Evolutionary conservation across 2,888 invertebrate genomes (phyloP), one percentile per base, ranked within the genome.

Genomic region (Drosophila nr. medialis): DNA sequence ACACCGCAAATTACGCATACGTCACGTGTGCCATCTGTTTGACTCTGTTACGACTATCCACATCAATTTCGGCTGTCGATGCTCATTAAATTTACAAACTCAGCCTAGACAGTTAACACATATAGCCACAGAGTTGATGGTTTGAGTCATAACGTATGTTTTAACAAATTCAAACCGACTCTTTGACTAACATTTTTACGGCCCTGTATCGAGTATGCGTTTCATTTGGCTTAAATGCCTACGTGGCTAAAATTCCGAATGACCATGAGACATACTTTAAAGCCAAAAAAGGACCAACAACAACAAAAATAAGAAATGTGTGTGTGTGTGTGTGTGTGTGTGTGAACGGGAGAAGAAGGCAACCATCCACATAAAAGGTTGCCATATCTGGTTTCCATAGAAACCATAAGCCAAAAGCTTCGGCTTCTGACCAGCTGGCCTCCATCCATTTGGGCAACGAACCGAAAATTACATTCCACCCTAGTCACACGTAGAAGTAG

Each of bases 191-290:
- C 49, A 64, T 50, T 77, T 80, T 83, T 86, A 81, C 70, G 83
- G 59, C 50, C 67, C 34, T 70, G 69, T 21, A 69, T 54, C 49
- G 36, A 56, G 40, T 54, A 56, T 69, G 63, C 24, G 24, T 24
- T 24, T 1, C 24, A 24, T 64, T 76, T 51, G 70, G 59, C 78
- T 71, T 85, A 69, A 72, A 56, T 63, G n/a, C n/a, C n/a, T 58
- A 84, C 83, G 85, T 84, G 87, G 80, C 71, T 30, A 60, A 73
- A 77, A 73, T 45, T 48, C 30, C 8, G 40, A 77, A 72, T 40
- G 18, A 8, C 21, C 54, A 30, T 48, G 30, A 30, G 36, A 15
- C 42, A 15, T 13, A n/a, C 64, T 53, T 69, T 29, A 76, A 73
- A 51, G 15, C 21, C n/a, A 24, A 54, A 61, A 65, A 48, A n/a